Evolutionary conservation across 37 sponge, comb jelly and placozoan genomes (phyloP).

Genomic region (Aphrocallistes beatrix): DNA sequence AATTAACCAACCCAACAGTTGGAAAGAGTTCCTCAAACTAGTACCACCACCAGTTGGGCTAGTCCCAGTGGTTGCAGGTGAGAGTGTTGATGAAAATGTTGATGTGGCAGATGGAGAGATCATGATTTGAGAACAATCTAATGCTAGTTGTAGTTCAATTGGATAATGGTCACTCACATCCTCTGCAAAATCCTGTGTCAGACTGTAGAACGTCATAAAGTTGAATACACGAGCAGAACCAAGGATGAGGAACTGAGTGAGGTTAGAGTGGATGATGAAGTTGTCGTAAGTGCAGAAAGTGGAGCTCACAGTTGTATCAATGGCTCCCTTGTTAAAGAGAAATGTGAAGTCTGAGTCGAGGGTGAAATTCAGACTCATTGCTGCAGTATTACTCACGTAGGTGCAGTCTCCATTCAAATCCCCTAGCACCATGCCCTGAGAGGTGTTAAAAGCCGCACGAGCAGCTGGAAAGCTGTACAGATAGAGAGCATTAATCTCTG

Average conservation of each 20-base stretch:
- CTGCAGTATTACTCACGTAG: conserved; percentile 34
- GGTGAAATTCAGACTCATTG: background rate
- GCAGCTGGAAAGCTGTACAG: conserved; percentile 38
- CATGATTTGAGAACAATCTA: too few species aligned
- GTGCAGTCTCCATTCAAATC: conserved; percentile 91
- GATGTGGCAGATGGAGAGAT: too few species aligned
- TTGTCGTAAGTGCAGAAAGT: background rate
- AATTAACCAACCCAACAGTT: too few species aligned
- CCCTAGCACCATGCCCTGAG: conserved; percentile 49
- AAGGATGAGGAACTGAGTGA: background rate
- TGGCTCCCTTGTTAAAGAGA: background rate
- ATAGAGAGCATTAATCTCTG: conserved; percentile 52
- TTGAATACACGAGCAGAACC: conserved; percentile 35
- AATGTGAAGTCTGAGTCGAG: background rate
- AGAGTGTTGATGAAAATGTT: too few species aligned
- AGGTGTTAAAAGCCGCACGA: conserved; percentile 19
- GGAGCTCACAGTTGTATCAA: background rate
- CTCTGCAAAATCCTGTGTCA: conserved; percentile 21
- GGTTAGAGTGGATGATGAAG: conserved; percentile 15
- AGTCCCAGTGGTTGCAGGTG: too few species aligned
- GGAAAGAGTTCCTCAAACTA: too few species aligned
- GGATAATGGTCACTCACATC: conserved; percentile 75
- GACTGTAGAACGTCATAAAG: conserved; percentile 35
- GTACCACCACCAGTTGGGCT: too few species aligned
- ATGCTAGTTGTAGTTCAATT: conserved; percentile 25